Evolutionary conservation across 2,797 vertebrate species (phyloP), one percentile per base, ranked within the genome.

Genomic region (Mormyrops attenuatus): DNA sequence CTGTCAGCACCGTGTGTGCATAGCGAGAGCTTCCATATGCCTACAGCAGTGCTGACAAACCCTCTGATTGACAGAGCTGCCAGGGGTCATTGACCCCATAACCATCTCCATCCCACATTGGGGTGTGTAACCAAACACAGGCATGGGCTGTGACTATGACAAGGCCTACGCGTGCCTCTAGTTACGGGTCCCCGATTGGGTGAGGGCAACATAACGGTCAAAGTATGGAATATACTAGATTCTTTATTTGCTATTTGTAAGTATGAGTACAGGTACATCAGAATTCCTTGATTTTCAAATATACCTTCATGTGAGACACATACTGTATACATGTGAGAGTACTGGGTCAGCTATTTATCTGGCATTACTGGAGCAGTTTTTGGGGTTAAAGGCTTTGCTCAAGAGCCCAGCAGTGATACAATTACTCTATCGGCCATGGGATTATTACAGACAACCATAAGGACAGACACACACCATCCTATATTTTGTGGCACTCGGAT

Each of bases 11-110:
- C 3, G 2, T 26, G 53, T 60, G 77, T 9, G 52, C 13, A 82
- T 38, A 80, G 66, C 5, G 38, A 55, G 82, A 66, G 50, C 38
- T 88, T 17, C 9, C 9, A 50, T 22, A 9, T 73, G 73, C 49
- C 60, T 41, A 47, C 8, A 30, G 30, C 66, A 44, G 55, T 26
- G 15, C 41, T 89, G 90, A 87, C 82, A 26, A 69, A 57, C 26
- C 88, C 73, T 86, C 82, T 90, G 88, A 86, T 87, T 90, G 88
- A 90, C 90, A 90, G 80, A 85, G 44, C 22, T 86, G 60, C 88
- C 82, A 73, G 82, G 38, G 63, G 34, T 9, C 30, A 60, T 26
- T 90, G 82, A 89, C 90, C 88, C 63, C 63, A 49, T 88, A 90
- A 77, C 88, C 49, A 73, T 77, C 85, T 52, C 82, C 82, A 73